Conservation (phyloP, 2,888 invertebrate genomes). For the Scaptomyza polygonia region DNA sequence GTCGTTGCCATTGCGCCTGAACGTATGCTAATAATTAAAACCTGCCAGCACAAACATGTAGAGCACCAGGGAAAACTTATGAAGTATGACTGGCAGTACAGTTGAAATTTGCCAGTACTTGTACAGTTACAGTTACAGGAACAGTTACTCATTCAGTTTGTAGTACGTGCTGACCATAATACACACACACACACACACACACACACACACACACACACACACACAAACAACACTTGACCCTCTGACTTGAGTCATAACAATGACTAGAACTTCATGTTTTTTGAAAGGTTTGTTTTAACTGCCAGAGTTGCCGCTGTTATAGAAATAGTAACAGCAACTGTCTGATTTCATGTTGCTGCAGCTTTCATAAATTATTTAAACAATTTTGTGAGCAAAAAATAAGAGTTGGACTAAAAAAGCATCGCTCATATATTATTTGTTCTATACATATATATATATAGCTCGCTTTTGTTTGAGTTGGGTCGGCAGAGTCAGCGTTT, state of each 20-base stretch:
- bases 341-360: slow-evolving; percentile 63
- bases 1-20: slow-evolving; percentile 10
- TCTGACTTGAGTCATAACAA: slow-evolving; percentile 62
- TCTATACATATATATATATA: slow-evolving; percentile 32
- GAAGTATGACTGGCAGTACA: slow-evolving; percentile 52
- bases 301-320: background rate
- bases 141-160: slow-evolving; percentile 19
- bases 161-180: slow-evolving; percentile 50
- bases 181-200: too few species aligned
- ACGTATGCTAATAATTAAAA: slow-evolving; percentile 76
- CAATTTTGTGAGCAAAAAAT: slow-evolving; percentile 39
- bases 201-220: too few species aligned
- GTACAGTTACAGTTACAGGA: slow-evolving; percentile 23
- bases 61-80: slow-evolving; percentile 41
- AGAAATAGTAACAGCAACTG: slow-evolving; percentile 47
- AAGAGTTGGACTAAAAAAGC: slow-evolving; percentile 27
- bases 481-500: slow-evolving; percentile 29
- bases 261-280: slow-evolving; percentile 41
- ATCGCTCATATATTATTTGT: slow-evolving; percentile 43
- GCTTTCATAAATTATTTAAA: slow-evolving; percentile 64
- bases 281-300: slow-evolving; percentile 10
- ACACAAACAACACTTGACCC: slow-evolving; percentile 60
- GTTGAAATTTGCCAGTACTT: slow-evolving; percentile 28
- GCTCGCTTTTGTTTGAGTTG: slow-evolving; percentile 40
- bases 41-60: slow-evolving; percentile 30